phyloP scores from a whole-genome alignment of 2,797 vertebrate genomes.

The Telmatherina bonti region DNA sequence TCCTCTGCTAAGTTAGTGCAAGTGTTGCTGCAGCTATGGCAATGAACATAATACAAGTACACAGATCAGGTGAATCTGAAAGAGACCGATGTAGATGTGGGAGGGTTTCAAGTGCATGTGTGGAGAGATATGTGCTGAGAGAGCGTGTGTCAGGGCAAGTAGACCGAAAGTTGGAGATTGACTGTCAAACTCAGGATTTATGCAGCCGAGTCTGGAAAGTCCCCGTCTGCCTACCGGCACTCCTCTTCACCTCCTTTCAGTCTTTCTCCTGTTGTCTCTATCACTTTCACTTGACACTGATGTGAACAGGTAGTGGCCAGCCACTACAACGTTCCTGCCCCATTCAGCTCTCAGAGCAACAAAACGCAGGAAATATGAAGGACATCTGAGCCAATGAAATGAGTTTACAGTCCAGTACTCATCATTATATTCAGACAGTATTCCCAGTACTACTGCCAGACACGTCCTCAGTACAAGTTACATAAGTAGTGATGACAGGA shows the following conservation, averaged over 20 bases:
- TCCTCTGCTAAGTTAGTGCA: slow-evolving; percentile 34
- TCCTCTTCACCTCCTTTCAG: slow-evolving; percentile 12
- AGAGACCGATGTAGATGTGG: slow-evolving; percentile 35
- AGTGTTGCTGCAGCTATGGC: slow-evolving; percentile 73
- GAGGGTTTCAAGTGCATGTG: slow-evolving; percentile 34
- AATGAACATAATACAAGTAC: slow-evolving; percentile 77
- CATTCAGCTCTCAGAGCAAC: not conserved
- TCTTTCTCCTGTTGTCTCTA: slow-evolving; percentile 14
- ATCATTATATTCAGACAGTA: slow-evolving; percentile 6
- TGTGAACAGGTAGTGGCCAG: slow-evolving; percentile 41
- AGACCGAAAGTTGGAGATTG: slow-evolving; percentile 58
- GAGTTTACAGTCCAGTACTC: slow-evolving; percentile 1
- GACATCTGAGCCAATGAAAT: slow-evolving; percentile 17
- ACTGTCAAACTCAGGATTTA: slow-evolving; percentile 76
- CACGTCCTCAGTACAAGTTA: slow-evolving; percentile 3
- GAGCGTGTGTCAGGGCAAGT: slow-evolving; percentile 66
- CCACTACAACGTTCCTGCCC: not conserved
- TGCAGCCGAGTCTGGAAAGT: slow-evolving; percentile 76
- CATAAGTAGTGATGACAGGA: slow-evolving; percentile 14
- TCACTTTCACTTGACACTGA: slow-evolving; percentile 23
- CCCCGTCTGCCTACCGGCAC: slow-evolving; percentile 67
- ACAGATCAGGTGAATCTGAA: slow-evolving; percentile 59
- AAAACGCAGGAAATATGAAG: slow-evolving; percentile 30
- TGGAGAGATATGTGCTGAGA: slow-evolving; percentile 48
- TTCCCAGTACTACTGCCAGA: not conserved